Evolutionary conservation across 2,797 vertebrate species (phyloP).

Genomic region (Graptemys geographica): DNA sequence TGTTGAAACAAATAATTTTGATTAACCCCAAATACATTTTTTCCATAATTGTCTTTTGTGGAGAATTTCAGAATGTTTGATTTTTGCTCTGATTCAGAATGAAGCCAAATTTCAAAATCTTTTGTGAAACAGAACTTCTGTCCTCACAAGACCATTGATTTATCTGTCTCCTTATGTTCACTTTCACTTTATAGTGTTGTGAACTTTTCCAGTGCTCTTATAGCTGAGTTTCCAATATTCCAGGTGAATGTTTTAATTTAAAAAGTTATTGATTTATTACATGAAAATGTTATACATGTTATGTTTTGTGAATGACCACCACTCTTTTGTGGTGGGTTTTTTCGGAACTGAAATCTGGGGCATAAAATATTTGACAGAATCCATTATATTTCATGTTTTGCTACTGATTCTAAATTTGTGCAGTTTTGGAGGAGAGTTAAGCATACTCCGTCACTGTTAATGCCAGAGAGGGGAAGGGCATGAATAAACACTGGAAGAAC

Average conservation of each 20-base stretch:
- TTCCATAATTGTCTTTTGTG: neutral
- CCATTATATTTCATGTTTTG: neutral
- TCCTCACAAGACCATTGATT: neutral
- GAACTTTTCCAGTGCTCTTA: neutral
- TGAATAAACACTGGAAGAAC: neutral
- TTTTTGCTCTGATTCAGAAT: neutral
- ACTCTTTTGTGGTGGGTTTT: neutral
- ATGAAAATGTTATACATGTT: neutral
- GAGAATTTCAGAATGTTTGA: accelerated
- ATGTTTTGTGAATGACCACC: neutral
- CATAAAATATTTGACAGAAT: neutral
- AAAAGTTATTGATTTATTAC: neutral
- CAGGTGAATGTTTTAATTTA: neutral
- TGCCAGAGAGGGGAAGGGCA: neutral
- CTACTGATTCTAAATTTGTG: neutral
- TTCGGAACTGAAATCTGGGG: neutral
- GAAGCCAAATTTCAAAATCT: neutral
- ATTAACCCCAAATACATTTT: too few relatives aligned
- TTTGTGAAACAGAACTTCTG: neutral
- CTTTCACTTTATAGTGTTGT: neutral
- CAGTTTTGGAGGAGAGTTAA: neutral
- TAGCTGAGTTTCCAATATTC: neutral
- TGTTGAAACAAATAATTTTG: neutral
- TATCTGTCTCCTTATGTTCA: neutral
- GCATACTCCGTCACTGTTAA: neutral